Base-by-base conservation (phyloP, 92 coral and sea anemone genomes). In the Porites evermanni region DNA sequence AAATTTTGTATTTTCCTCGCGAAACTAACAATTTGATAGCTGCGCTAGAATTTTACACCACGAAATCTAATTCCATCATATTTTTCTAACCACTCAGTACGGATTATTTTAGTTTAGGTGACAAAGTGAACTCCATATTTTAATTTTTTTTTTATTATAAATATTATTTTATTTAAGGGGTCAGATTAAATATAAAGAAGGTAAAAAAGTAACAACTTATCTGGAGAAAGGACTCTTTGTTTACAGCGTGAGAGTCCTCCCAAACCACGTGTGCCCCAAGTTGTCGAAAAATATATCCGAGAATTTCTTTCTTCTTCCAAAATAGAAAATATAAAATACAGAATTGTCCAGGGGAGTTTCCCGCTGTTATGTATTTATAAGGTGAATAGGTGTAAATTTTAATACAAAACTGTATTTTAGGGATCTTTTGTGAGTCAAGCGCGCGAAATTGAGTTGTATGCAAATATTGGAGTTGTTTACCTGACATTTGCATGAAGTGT, bases 401-500 rank as follows among this genome's bases (percentile, higher is more conserved):
- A 0, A 77, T 50, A 60, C 23, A 32, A 32, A 60, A 67, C 54
- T 53, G 50, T 38, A 53, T 77, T 29, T 77, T 13, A 77, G 69
- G 54, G 44, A 26, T 14, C 73, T 66, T 64, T 67, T 79, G 72
- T 20, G 38, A 12, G 67, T 9, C 26, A 6, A 59, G 86, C 80
- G 79, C 79, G 80, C 79, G 72, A 83, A 73, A 83, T 8, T 63
- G 24, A 53, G 78, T 54, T 70, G 74, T 94, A 94, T 94, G 98
- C 95, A 92, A 94, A 94, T 92, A 85, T 60, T n/a, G 67, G 77
- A 58, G 84, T 84, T 81, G 93, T 84, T 86, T 81, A 61, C 52
- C n/a, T 9, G 70, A 56, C 50, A 94, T 95, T 95, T 92, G 93
- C 98, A 95, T 95, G 89, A 95, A 92, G 84, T 88, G 98, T 93